Evolutionary conservation across 2,113 vertebrate genomes (phyloP).

Genomic region (Ammodytes dubius): DNA sequence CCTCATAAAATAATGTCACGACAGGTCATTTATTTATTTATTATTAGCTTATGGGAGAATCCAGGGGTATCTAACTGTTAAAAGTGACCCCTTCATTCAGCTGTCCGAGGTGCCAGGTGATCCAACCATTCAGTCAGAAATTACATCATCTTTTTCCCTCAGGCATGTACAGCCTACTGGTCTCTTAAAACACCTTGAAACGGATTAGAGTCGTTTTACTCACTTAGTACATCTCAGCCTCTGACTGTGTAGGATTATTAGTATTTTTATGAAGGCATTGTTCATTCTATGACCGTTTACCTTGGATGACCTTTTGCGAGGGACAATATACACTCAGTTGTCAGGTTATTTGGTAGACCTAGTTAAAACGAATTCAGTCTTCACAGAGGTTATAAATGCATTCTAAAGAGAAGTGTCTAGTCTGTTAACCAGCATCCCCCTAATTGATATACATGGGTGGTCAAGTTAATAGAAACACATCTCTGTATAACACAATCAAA

Average conservation of each 20-base stretch:
- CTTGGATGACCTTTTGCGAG: not conserved
- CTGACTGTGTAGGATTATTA: not conserved
- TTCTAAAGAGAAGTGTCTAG: not conserved
- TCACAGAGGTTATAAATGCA: no score
- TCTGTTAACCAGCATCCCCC: not conserved
- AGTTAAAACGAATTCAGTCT: not conserved
- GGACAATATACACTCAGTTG: not conserved
- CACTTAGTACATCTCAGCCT: not conserved
- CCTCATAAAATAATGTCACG: slow-evolving; percentile 41
- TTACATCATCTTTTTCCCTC: not conserved
- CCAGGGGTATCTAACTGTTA: not conserved
- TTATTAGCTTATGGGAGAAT: not conserved
- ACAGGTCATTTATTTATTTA: slow-evolving; percentile 17
- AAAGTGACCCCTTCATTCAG: not conserved
- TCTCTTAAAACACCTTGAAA: not conserved
- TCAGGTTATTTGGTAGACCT: not conserved
- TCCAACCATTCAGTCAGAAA: not conserved
- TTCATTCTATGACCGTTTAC: not conserved
- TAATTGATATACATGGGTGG: not conserved
- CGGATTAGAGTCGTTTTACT: not conserved
- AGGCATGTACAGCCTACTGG: not conserved
- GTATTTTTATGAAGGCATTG: no score
- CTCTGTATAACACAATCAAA: not conserved
- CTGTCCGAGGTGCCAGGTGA: not conserved
- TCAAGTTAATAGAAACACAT: not conserved